Evolutionary conservation across 2,113 vertebrate species (phyloP), one percentile per base, ranked within the genome.

Genomic region (Microcebus tavaratra): DNA sequence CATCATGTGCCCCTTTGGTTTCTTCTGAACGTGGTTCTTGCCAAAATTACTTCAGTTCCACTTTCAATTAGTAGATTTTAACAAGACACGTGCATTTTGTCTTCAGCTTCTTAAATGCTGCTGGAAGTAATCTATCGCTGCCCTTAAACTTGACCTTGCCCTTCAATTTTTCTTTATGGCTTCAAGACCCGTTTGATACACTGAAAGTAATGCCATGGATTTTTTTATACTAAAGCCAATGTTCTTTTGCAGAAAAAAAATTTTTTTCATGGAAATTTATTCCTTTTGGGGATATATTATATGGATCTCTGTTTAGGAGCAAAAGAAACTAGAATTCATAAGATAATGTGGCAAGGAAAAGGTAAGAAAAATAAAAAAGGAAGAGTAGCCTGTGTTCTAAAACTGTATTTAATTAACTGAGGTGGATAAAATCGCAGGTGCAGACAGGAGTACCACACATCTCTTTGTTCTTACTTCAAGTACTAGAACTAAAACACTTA

Each of bases 61-160:
- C 36, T 88, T 78, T 80, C 76, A 83, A 88, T 85, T 42, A 45
- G 45, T 59, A 85, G 70, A 63, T 73, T 92, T 95, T 79, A 95
- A 55, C 3, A 94, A 79, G 53, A 61, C 17, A 70, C 61, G 21
- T 80, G 34, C 23, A 76, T 73, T 82, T 57, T 63, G 21, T 90
- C 29, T 23, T 82, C 48, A 94, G 34, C 48, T 89, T 86, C 65
- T 90, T 90, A 82, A 70, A 78, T 65, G 21, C 29, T 84, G 15
- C 48, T 88, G 48, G 27, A 79, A 87, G 23, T 36, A 55, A 78
- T 70, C 53, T 91, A 91, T 36, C 4, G 9, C 70, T 21, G 23
- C 7, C 9, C 20, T 29, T 8, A 25, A 73, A 39, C 88, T 79
- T n/a, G 14, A 88, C n/a, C 9, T 50, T 36, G 21, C 6, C 11